Percentiles rank a stretch among this genome's conserved stretches.
Conservation (phyloP, 2,113 vertebrate genomes). For the Catagonus wagneri region DNA sequence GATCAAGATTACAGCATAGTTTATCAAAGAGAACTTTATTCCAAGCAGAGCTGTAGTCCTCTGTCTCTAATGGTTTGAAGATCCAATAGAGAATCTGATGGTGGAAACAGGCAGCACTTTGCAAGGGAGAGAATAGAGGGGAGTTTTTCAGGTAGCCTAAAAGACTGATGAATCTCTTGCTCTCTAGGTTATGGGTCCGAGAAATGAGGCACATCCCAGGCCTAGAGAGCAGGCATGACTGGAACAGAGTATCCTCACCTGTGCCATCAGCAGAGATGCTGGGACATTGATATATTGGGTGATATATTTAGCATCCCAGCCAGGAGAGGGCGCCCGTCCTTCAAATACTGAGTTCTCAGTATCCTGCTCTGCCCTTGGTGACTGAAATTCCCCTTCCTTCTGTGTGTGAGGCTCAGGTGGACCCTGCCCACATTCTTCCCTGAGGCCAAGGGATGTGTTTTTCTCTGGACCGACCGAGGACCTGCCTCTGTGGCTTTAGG, state of each 20-base stretch:
- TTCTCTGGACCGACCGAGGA: no score
- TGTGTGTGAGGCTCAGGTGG: no score
- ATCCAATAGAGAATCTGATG: not conserved
- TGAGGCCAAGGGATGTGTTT: no score
- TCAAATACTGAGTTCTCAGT: not conserved
- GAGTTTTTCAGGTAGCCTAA: not conserved
- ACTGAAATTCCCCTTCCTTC: not conserved
- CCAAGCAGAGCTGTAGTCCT: not conserved
- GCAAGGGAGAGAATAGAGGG: not conserved
- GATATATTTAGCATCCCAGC: not conserved
- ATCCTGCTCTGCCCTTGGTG: not conserved
- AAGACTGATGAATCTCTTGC: not conserved
- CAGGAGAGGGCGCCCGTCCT: not conserved
- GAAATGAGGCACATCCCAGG: not conserved
- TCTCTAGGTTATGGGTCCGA: no score
- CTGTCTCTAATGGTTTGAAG: not conserved
- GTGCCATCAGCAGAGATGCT: not conserved
- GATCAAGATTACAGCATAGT: not conserved
- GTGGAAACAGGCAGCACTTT: not conserved
- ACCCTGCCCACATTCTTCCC: no score
- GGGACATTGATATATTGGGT: not conserved
- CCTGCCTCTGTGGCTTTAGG: no score
- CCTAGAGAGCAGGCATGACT: not conserved
- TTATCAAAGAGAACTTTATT: not conserved
- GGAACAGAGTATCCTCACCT: not conserved